These are phyloP conservation scores for Himalopsyche phryganea DNA, from an alignment of 1,140 invertebrate species.

Conservation along the genomic window DNA sequence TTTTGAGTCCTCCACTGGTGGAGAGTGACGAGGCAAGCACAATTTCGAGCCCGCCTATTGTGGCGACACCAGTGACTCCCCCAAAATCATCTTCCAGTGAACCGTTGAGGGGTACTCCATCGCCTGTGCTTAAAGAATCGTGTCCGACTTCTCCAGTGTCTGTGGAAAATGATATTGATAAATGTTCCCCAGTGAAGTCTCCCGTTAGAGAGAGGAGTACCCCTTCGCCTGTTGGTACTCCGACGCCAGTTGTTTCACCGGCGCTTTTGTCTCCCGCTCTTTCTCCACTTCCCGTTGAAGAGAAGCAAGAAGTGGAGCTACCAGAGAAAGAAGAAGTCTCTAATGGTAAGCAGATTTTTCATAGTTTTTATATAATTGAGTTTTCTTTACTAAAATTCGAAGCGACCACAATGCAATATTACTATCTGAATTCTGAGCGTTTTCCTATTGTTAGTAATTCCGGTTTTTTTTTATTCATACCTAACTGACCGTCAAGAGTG, in stretches of 20 bases:
- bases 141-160: not conserved
- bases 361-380: too few relatives aligned
- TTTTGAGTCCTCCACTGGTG: constrained; percentile 34
- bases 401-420: too few relatives aligned
- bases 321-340: not conserved
- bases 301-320: not conserved
- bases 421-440: too few relatives aligned
- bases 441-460: too few relatives aligned
- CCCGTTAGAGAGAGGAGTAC: not conserved
- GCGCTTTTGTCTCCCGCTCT: not conserved
- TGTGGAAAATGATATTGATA: not conserved
- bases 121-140: not conserved
- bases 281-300: not conserved
- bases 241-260: constrained; percentile 38
- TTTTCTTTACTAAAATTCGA: too few relatives aligned
- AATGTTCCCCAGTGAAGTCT: not conserved
- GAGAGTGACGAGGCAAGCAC: not conserved
- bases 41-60: not conserved
- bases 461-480: too few relatives aligned
- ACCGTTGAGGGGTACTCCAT: not conserved
- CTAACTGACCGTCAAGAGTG: too few relatives aligned
- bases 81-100: not conserved
- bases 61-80: not conserved
- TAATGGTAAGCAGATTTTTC: not conserved
- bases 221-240: constrained; percentile 35